phyloP scores from a whole-genome alignment of 2,797 vertebrate genomes.

The Merluccius polli region DNA sequence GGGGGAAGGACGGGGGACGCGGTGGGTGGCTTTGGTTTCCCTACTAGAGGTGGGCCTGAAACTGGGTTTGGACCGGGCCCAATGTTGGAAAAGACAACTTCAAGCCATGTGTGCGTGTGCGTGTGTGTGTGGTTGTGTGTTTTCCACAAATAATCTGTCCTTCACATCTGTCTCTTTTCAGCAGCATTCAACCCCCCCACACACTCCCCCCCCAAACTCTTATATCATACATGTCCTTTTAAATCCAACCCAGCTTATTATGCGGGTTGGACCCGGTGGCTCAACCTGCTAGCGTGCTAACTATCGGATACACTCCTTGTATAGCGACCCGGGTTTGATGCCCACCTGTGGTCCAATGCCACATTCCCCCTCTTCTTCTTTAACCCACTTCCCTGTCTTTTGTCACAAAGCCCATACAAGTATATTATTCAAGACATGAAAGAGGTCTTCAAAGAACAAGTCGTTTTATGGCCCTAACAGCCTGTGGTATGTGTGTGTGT shows the following conservation, averaged over 20 bases:
- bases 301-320: background rate
- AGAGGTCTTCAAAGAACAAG: background rate
- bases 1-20: background rate
- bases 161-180: constrained; percentile 39
- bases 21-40: constrained; percentile 28
- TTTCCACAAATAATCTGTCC: constrained; percentile 24
- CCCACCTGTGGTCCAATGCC: background rate
- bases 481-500: background rate
- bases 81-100: constrained; percentile 38
- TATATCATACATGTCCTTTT: constrained; percentile 12
- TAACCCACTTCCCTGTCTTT: background rate
- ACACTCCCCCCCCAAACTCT: background rate
- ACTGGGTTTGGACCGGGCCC: constrained; percentile 33
- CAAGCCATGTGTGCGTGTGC: too few species aligned
- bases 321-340: background rate
- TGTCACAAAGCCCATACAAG: background rate
- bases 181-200: background rate
- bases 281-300: background rate
- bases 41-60: constrained; percentile 35
- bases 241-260: background rate
- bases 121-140: too few species aligned
- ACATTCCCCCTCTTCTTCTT: background rate
- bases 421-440: background rate
- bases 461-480: background rate
- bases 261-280: background rate